These are phyloP conservation scores for Petrocephalus schoutedeni DNA, from an alignment of 2,797 vertebrate species.

Conservation along the genomic window DNA sequence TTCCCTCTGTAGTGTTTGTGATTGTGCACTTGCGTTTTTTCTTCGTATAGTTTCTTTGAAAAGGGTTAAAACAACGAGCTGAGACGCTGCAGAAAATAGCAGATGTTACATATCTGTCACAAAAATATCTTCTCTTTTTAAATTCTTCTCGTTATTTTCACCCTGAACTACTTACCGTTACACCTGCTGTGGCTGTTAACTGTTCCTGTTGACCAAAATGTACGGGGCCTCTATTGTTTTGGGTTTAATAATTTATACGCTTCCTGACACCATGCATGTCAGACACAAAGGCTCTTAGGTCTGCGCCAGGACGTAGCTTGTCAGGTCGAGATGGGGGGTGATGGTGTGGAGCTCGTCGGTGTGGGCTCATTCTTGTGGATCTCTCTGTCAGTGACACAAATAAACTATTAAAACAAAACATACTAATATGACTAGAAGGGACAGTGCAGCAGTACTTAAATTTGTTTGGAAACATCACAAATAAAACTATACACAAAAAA, in stretches of 20 bases:
- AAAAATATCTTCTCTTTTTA: neutral
- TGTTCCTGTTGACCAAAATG: neutral
- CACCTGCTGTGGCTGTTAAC: neutral
- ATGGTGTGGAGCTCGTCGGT: neutral
- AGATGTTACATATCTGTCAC: neutral
- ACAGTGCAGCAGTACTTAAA: neutral
- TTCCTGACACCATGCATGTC: neutral
- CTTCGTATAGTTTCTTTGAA: too few relatives aligned
- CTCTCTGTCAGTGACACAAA: neutral
- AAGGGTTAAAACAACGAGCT: neutral
- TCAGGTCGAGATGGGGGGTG: neutral
- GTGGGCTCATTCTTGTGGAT: neutral
- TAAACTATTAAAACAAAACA: neutral
- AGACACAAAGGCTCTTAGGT: constrained; percentile 5
- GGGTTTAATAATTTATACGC: neutral
- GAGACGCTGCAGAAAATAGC: neutral
- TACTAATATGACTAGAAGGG: neutral
- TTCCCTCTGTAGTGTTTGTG: too few relatives aligned
- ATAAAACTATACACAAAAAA: neutral
- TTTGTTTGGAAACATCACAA: neutral
- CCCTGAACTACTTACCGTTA: neutral
- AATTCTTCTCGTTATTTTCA: neutral
- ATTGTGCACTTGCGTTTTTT: too few relatives aligned
- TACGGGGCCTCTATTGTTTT: neutral
- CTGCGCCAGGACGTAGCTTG: neutral